phyloP scores from a whole-genome alignment of 2,888 invertebrate genomes.

The Tipula helvola region DNA sequence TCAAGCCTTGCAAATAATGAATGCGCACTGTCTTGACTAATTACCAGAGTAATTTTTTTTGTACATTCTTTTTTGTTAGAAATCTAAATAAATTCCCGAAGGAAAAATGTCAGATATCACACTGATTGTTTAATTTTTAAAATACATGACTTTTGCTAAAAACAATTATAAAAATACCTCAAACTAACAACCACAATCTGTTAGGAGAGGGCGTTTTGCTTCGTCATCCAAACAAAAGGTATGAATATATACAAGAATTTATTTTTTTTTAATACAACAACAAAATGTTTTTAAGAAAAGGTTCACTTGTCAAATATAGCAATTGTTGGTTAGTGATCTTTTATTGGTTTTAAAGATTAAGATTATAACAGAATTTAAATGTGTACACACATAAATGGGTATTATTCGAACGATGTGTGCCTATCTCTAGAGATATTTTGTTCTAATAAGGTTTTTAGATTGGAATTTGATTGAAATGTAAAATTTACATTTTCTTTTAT shows the following conservation, averaged over 20 bases:
- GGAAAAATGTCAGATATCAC: constrained; percentile 5
- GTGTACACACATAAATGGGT: neutral
- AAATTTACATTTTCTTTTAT: too few relatives aligned
- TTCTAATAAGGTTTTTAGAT: neutral
- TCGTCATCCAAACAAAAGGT: constrained; percentile 7
- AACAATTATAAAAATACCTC: neutral
- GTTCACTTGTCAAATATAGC: constrained; percentile 7
- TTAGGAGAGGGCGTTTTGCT: constrained; percentile 5
- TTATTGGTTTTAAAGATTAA: constrained; percentile 9
- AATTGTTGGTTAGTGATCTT: constrained; percentile 5
- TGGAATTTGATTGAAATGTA: neutral
- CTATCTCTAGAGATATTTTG: neutral
- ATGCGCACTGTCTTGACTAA: neutral
- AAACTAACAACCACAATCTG: neutral
- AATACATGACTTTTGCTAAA: constrained; percentile 7
- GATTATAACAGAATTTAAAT: neutral
- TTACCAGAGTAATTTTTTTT: neutral
- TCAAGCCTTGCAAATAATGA: too few relatives aligned
- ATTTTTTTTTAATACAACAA: neutral
- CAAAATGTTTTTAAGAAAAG: neutral
- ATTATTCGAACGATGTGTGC: neutral
- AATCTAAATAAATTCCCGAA: neutral
- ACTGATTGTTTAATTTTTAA: neutral
- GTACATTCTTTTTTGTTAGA: neutral
- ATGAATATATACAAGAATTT: neutral